A percentile compares a stretch with the other conserved stretches of the same genome.
These are phyloP conservation scores for Eupithecia abbreviata DNA, from an alignment of 2,888 invertebrate genomes.

Conservation along the genomic window DNA sequence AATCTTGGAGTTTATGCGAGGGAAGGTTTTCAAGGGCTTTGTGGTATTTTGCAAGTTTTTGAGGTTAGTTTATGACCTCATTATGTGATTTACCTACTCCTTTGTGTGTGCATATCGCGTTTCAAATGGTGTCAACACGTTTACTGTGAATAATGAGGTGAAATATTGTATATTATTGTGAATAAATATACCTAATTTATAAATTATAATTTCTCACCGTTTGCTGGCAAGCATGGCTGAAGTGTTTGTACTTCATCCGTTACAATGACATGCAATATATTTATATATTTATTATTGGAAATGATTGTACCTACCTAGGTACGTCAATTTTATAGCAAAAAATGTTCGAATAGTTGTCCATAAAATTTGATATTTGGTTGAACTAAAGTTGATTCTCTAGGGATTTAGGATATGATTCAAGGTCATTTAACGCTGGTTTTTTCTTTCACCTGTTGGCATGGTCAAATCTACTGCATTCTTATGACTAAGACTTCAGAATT, in stretches of 20 bases:
- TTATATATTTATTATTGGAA: neutral
- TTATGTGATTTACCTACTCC: neutral
- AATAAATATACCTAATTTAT: constrained; percentile 1
- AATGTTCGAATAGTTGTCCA: neutral
- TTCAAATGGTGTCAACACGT: neutral
- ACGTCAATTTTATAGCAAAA: neutral
- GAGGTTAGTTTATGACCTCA: constrained; percentile 1
- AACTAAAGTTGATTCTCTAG: too few relatives aligned
- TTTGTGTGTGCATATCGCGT: neutral
- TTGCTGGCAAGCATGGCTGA: neutral
- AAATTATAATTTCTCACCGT: neutral
- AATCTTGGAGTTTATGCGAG: constrained; percentile 20
- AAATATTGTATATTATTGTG: neutral
- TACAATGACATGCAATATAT: too few relatives aligned
- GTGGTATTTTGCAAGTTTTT: constrained; percentile 4
- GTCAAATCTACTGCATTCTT: neutral
- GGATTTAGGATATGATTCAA: too few relatives aligned
- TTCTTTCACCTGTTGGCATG: too few relatives aligned
- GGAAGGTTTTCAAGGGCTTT: constrained; percentile 15
- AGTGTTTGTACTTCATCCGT: neutral
- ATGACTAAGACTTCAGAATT: too few relatives aligned
- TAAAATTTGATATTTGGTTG: neutral
- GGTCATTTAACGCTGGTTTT: too few relatives aligned
- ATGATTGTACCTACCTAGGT: too few relatives aligned
- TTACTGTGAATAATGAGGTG: neutral